A percentile compares a stretch with the other conserved stretches of the same genome.
Conservation (phyloP, 2,113 vertebrate genomes). For the Columbina picui region DNA sequence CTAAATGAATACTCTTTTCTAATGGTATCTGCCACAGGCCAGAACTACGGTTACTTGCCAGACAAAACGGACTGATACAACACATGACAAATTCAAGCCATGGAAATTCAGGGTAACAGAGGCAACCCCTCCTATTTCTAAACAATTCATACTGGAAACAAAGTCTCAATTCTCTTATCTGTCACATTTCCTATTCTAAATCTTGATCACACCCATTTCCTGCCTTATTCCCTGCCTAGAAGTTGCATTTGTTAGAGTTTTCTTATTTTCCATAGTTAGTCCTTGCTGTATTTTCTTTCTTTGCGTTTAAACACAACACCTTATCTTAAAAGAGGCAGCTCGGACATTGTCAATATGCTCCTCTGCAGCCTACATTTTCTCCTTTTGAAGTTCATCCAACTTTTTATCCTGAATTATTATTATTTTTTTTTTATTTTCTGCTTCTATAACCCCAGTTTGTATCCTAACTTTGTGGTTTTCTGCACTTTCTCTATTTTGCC, state of each 20-base stretch:
- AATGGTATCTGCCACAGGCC: background rate
- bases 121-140: background rate
- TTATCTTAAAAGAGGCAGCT: background rate
- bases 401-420: background rate
- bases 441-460: background rate
- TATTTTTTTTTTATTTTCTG: background rate
- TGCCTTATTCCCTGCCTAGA: background rate
- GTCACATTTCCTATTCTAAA: constrained; percentile 5
- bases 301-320: background rate
- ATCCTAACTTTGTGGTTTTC: background rate
- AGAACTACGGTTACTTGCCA: background rate
- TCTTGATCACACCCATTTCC: constrained; percentile 7
- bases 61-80: background rate
- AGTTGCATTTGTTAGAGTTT: background rate
- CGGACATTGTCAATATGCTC: background rate
- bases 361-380: background rate
- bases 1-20: background rate
- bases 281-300: background rate
- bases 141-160: background rate
- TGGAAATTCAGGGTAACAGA: background rate
- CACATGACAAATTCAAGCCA: background rate
- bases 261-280: background rate
- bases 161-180: background rate
- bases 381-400: background rate
- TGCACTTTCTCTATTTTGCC: background rate